A percentile compares a stretch with the other conserved stretches of the same genome.
These are phyloP conservation scores for Pterobdella sp. DNA, from an alignment of 2,888 invertebrate genomes.

Conservation along the genomic window DNA sequence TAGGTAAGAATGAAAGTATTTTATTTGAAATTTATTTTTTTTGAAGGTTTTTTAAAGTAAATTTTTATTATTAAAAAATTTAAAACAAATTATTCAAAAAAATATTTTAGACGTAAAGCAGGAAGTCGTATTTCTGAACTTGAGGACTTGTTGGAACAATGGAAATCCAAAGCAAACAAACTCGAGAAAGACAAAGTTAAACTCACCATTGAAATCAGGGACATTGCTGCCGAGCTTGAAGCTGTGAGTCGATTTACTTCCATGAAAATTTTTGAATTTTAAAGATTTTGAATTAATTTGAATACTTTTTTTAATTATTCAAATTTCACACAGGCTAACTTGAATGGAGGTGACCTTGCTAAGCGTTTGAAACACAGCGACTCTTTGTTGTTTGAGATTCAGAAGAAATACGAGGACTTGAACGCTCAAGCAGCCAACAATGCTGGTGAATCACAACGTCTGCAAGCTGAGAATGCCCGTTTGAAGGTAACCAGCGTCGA, in stretches of 20 bases:
- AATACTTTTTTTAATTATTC: neutral
- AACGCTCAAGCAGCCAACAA: constrained; percentile 78
- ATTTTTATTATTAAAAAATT: too few species aligned
- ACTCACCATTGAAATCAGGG: constrained; percentile 91
- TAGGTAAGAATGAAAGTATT: constrained; percentile 50
- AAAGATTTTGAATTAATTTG: neutral
- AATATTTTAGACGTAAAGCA: constrained; percentile 53
- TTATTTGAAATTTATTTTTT: too few species aligned
- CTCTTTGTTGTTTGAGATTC: constrained; percentile 39
- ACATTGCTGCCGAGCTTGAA: constrained; percentile 96
- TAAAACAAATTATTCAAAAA: too few species aligned
- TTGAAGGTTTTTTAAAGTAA: too few species aligned
- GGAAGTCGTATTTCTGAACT: constrained; percentile 61
- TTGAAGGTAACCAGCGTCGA: constrained; percentile 63
- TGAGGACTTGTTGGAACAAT: constrained; percentile 91
- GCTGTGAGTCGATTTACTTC: constrained; percentile 57
- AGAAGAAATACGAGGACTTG: constrained; percentile 71
- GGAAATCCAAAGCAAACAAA: constrained; percentile 78
- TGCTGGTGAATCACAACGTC: constrained; percentile 69
- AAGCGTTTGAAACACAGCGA: constrained; percentile 54
- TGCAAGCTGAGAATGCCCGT: constrained; percentile 82
- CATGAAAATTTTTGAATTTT: neutral
- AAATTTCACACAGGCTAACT: constrained; percentile 32
- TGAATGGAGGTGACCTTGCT: constrained; percentile 41
- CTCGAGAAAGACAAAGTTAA: constrained; percentile 96